Evolutionary conservation across 2,797 vertebrate species (phyloP).

Genomic region (Kryptopterus vitreolus): DNA sequence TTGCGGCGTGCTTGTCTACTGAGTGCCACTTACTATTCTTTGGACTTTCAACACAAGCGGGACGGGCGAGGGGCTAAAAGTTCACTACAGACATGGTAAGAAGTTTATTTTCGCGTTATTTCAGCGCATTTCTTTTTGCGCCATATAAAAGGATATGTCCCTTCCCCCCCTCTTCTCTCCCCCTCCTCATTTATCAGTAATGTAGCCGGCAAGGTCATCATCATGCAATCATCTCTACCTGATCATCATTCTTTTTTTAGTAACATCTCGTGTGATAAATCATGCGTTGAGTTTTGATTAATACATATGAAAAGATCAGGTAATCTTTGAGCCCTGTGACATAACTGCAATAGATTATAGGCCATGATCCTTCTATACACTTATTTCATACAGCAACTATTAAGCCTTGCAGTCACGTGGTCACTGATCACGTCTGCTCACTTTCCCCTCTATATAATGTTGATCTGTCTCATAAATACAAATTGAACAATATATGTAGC

Average conservation of each 20-base stretch:
- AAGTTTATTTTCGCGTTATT: background rate
- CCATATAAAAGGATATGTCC: background rate
- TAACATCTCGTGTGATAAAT: too few relatives aligned
- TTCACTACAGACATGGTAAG: slow-evolving; percentile 71
- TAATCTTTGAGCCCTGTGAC: background rate
- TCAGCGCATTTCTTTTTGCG: background rate
- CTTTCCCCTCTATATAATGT: too few relatives aligned
- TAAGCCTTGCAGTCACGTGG: background rate
- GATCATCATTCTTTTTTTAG: background rate
- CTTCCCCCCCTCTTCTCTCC: background rate
- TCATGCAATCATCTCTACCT: background rate
- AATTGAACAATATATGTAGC: too few relatives aligned
- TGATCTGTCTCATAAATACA: too few relatives aligned
- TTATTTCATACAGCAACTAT: background rate
- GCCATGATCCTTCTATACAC: background rate
- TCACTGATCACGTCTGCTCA: too few relatives aligned
- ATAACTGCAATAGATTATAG: background rate
- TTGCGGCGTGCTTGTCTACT: background rate
- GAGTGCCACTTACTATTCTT: slow-evolving; percentile 20
- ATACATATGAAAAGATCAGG: background rate
- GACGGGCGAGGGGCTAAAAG: slow-evolving; percentile 26
- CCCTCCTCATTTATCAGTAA: background rate
- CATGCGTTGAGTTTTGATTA: too few relatives aligned
- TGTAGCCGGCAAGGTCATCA: slow-evolving; percentile 22
- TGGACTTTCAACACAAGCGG: background rate